Evolutionary conservation across 53 echinoderm and acorn worm species (phyloP).

Genomic region (Apostichopus leukothele): DNA sequence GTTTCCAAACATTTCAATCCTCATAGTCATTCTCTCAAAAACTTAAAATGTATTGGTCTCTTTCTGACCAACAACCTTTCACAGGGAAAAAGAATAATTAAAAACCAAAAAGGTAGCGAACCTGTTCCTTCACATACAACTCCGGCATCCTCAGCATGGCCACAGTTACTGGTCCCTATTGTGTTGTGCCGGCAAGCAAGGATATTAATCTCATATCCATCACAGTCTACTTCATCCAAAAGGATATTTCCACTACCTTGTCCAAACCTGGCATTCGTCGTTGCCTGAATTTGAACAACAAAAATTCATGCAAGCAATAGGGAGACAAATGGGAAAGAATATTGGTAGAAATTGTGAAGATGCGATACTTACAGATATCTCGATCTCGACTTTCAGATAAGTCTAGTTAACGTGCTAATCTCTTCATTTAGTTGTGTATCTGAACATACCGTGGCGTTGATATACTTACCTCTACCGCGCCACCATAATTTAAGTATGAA

Average conservation of each 20-base stretch:
- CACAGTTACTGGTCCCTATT: background rate
- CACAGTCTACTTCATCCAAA: background rate
- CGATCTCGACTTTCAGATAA: too few species aligned
- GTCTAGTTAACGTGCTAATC: too few species aligned
- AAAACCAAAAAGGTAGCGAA: background rate
- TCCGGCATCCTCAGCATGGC: conserved; percentile 15
- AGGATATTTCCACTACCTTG: background rate
- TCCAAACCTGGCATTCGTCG: background rate
- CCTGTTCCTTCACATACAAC: conserved; percentile 29
- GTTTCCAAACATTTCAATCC: too few species aligned
- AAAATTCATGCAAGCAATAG: too few species aligned
- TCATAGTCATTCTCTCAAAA: too few species aligned
- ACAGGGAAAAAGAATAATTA: background rate
- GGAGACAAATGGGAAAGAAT: too few species aligned
- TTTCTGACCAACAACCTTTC: too few species aligned
- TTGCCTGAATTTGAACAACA: background rate
- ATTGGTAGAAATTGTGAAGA: too few species aligned
- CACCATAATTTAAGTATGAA: conserved; percentile 25
- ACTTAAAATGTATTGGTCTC: too few species aligned
- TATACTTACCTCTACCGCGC: conserved; percentile 4
- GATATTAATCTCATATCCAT: background rate
- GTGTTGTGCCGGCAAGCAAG: background rate
- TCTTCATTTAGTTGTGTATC: too few species aligned
- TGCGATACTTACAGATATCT: too few species aligned
- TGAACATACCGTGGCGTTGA: too few species aligned